Base-by-base conservation (phyloP, 2,888 invertebrate species). In the Dryobotodes eremita region DNA sequence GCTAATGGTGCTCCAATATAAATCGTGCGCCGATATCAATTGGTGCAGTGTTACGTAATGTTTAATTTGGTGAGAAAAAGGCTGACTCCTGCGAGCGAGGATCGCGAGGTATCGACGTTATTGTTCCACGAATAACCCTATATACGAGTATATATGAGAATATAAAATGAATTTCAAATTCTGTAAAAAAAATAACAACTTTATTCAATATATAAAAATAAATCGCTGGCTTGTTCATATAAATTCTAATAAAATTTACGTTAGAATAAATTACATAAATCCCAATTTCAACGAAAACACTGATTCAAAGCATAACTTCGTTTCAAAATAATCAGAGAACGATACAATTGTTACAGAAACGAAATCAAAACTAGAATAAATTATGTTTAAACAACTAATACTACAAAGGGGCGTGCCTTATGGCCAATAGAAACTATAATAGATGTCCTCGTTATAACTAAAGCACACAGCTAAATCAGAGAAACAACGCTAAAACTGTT, bases 1-100 rank as follows among this genome's bases (percentile, higher is more conserved):
- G 36, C 55, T 71, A 74, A 78, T 66, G 74, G 71, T 46, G 74
- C 70, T 75, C 46, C 74, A 85, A 85, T 84, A 77, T 68, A 72
- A 72, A 75, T 81, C 82, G 84, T 82, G 82, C 61, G 17, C 42
- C 53, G 6, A 66, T 79, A 82, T 76, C 64, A 71, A 76, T 76
- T 77, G 75, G 64, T 78, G 64, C 73, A 68, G 5, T 48, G 5
- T 82, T 78, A 42, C 26, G 59, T 66, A 59, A 84, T 74, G 13
- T 31, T 61, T 61, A 5, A 71, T 48, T 69, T 53, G 17, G 68
- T 71, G 71, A 64, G 68, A 55, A 75, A 61, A 79, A 70, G 6
- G 13, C 3, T 26, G 46, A 23, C 46, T 31, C 13, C 46, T 36
- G 17, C 23, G 50, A 57, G 20, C 20, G 10, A 36, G 31, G 53